phyloP scores from a whole-genome alignment of 2,113 vertebrate species.

The Passer montanus region DNA sequence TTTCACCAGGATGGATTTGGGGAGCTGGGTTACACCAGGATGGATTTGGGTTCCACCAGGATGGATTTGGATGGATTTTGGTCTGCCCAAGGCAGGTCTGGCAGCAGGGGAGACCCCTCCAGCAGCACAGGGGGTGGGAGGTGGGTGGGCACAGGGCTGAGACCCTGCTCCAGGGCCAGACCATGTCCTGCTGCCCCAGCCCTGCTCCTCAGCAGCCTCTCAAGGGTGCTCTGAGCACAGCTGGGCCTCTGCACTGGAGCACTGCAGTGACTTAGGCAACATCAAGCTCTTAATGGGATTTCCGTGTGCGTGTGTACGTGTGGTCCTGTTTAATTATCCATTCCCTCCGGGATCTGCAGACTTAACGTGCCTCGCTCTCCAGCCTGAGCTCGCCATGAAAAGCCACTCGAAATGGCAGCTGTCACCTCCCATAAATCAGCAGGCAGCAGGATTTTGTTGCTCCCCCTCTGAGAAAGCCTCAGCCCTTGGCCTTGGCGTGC shows the following conservation, averaged over 20 bases:
- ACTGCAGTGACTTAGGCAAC: neutral
- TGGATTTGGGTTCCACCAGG: neutral
- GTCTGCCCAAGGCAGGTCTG: neutral
- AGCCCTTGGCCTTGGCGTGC: neutral
- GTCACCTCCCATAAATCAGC: conserved; percentile 31
- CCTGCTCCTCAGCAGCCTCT: neutral
- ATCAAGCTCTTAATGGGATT: neutral
- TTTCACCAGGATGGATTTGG: neutral
- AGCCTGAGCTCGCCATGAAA: neutral
- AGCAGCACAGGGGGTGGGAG: neutral
- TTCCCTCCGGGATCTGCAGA: neutral
- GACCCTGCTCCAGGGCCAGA: neutral
- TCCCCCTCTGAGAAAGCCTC: neutral
- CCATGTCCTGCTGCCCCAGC: neutral
- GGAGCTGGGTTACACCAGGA: neutral
- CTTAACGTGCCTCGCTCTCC: neutral
- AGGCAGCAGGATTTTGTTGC: neutral
- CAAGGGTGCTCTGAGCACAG: neutral
- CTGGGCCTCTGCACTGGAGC: neutral
- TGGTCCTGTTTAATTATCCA: neutral
- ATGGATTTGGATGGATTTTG: neutral
- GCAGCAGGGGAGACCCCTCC: neutral
- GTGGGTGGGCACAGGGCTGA: neutral
- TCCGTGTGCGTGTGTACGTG: neutral
- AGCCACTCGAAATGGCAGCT: conserved; percentile 1